phyloP scores from a whole-genome alignment of 2,797 vertebrate genomes.

The Mustela erminea region DNA sequence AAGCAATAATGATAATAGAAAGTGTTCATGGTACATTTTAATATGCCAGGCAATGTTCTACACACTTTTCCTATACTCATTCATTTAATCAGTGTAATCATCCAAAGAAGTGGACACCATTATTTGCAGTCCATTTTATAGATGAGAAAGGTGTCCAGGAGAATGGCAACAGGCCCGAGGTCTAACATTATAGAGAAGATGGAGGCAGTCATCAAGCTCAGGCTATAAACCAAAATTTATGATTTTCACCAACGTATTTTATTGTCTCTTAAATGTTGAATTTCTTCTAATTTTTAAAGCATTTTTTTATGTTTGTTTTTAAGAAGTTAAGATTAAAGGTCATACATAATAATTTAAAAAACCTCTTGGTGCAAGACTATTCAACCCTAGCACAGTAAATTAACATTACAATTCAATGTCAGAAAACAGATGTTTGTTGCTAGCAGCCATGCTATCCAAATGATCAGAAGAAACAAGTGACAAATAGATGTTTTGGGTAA shows the following conservation, averaged over 20 bases:
- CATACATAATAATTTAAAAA: not conserved
- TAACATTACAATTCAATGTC: not conserved
- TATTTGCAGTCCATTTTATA: not conserved
- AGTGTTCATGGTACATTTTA: not conserved
- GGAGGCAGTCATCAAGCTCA: not conserved
- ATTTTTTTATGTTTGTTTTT: not conserved
- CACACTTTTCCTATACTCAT: not conserved
- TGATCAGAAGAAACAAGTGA: not conserved
- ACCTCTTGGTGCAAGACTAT: not conserved
- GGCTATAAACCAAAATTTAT: not conserved
- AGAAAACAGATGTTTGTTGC: not conserved
- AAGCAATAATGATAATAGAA: not conserved
- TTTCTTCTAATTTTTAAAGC: slow-evolving; percentile 6
- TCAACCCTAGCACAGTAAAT: not conserved
- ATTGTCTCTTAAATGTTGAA: not conserved
- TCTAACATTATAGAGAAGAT: not conserved
- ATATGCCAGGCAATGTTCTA: not conserved
- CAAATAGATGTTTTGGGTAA: not conserved
- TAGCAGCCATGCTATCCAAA: not conserved
- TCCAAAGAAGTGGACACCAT: not conserved
- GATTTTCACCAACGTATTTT: not conserved
- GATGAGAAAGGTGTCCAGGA: not conserved
- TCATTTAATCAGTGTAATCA: not conserved
- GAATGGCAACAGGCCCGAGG: no score
- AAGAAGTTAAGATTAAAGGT: not conserved